Conservation (phyloP, 64 coral and sea anemone species). For the Orbicella faveolata region DNA sequence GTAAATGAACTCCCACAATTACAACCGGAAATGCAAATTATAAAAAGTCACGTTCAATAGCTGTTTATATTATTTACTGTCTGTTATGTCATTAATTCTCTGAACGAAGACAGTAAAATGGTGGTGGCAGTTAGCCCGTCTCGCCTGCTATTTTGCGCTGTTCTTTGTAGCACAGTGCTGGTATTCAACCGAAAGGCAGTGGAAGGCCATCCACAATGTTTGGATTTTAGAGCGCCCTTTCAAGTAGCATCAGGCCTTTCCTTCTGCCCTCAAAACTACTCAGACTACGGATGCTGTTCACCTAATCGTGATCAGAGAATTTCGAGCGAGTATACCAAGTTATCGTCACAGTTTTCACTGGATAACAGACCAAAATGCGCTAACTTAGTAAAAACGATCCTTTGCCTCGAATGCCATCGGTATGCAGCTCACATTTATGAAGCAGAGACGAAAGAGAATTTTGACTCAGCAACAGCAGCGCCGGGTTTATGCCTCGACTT, state of each 20-base stretch:
- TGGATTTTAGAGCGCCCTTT: slow-evolving; percentile 85
- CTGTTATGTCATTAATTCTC: too few relatives aligned
- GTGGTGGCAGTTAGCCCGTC: too few relatives aligned
- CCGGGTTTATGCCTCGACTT: slow-evolving; percentile 42
- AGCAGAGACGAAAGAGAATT: slow-evolving; percentile 62
- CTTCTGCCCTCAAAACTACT: slow-evolving; percentile 74
- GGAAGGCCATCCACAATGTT: slow-evolving; percentile 82
- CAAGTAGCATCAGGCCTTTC: slow-evolving; percentile 23
- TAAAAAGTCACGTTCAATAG: background rate
- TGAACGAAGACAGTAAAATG: background rate
- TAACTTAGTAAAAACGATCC: slow-evolving; percentile 61
- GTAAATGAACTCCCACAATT: background rate
- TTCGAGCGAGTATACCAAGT: background rate
- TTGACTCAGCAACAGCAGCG: slow-evolving; percentile 25
- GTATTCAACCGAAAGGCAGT: background rate
- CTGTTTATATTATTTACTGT: too few relatives aligned
- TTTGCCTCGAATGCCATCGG: slow-evolving; percentile 88
- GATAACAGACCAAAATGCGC: slow-evolving; percentile 40
- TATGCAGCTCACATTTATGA: slow-evolving; percentile 80
- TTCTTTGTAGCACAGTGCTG: background rate
- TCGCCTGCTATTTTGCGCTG: background rate
- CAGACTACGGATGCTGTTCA: slow-evolving; percentile 78
- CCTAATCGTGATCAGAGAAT: slow-evolving; percentile 42
- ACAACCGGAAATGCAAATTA: background rate
- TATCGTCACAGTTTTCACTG: slow-evolving; percentile 38